Evolutionary conservation across 2,797 vertebrate species (phyloP).

Genomic region (Coccyzus lansbergi): DNA sequence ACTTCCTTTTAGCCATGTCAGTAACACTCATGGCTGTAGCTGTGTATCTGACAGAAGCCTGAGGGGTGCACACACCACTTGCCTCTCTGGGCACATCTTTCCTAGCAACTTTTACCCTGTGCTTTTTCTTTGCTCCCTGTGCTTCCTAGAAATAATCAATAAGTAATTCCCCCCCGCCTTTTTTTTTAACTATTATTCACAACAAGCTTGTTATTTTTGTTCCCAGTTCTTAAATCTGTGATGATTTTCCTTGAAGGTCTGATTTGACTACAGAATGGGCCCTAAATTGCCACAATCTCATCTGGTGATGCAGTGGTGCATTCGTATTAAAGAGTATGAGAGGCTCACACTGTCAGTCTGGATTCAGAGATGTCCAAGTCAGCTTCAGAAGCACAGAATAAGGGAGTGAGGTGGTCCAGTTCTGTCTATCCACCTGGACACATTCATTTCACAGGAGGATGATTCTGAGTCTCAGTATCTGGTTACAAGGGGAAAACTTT

Average conservation of each 20-base stretch:
- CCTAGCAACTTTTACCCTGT: background rate
- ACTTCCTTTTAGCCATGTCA: background rate
- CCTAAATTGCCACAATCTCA: background rate
- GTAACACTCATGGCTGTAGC: fast-evolving
- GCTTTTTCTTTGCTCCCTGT: background rate
- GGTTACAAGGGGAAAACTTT: background rate
- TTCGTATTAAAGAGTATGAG: fast-evolving
- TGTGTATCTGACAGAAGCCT: background rate
- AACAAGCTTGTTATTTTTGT: background rate
- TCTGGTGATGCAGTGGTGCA: fast-evolving
- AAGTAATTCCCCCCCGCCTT: background rate
- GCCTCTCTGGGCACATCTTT: background rate
- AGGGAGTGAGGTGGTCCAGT: background rate
- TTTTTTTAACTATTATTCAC: background rate
- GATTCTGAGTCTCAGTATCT: background rate
- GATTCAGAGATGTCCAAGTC: background rate
- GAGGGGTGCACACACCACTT: background rate
- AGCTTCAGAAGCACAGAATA: background rate
- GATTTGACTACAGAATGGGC: background rate
- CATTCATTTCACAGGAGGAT: background rate
- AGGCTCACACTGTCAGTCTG: fast-evolving
- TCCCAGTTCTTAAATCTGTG: background rate
- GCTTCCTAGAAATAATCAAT: background rate
- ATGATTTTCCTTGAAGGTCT: background rate
- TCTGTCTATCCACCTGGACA: background rate